Evolutionary conservation across 2,113 vertebrate species (phyloP).

Genomic region (Notarius quadriscutis): DNA sequence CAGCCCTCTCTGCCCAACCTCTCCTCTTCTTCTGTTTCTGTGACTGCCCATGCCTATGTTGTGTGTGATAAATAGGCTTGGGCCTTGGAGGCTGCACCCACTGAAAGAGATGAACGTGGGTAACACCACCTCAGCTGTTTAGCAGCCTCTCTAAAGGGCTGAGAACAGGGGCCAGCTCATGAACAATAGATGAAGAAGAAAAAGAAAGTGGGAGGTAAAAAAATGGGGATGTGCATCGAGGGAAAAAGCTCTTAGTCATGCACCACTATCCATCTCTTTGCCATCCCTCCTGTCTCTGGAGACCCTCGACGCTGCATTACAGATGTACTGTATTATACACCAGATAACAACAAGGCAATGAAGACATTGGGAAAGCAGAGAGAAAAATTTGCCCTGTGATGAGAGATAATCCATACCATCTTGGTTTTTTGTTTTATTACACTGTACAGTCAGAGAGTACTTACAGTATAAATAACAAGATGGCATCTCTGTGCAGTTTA

Average conservation of each 20-base stretch:
- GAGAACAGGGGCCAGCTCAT: conserved; percentile 3
- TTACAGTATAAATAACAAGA: not conserved
- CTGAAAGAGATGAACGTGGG: conserved; percentile 28
- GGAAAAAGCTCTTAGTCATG: conserved; percentile 19
- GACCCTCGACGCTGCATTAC: conserved; percentile 16
- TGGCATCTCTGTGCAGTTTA: not conserved
- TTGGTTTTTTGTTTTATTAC: not conserved
- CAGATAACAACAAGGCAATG: conserved; percentile 13
- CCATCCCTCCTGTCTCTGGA: conserved; percentile 10
- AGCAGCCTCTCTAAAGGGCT: conserved; percentile 9
- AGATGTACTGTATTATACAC: not conserved
- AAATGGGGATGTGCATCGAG: not conserved
- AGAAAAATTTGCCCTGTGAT: not conserved
- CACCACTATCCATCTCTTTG: conserved; percentile 12
- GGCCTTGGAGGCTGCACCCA: conserved; percentile 25
- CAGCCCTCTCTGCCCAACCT: not conserved
- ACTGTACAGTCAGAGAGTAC: not conserved
- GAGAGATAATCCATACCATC: not conserved
- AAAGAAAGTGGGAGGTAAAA: not conserved
- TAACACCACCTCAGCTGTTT: conserved; percentile 44
- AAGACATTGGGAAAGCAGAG: not conserved
- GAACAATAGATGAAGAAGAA: conserved; percentile 16
- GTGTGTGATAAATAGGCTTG: conserved; percentile 30
- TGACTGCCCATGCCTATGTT: conserved; percentile 10
- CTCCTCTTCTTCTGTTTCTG: not conserved